These are phyloP conservation scores for Maccullochella peelii DNA, from an alignment of 2,113 vertebrate genomes.

Conservation along the genomic window DNA sequence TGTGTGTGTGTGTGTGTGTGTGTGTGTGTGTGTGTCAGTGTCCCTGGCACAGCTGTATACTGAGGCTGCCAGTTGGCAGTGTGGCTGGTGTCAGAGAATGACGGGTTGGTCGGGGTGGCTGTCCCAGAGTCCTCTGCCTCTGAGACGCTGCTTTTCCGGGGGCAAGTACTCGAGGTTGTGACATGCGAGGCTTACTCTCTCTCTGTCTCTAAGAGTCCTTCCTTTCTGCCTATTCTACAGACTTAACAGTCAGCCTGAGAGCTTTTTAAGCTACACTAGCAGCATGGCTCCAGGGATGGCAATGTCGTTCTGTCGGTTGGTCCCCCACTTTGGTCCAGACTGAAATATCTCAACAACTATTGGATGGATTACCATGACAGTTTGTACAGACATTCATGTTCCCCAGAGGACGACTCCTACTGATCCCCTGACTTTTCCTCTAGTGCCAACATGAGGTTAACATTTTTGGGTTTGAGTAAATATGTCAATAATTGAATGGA, in stretches of 20 bases:
- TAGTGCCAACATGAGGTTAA: neutral
- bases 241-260: neutral
- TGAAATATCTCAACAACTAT: neutral
- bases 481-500: neutral
- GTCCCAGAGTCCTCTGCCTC: slow-evolving; percentile 20
- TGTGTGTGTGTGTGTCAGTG: slow-evolving; percentile 32
- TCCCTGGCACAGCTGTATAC: slow-evolving; percentile 65
- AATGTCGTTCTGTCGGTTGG: too few species aligned
- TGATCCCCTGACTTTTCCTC: neutral
- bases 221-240: neutral
- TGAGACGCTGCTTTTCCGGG: slow-evolving; percentile 31
- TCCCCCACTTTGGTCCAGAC: too few species aligned
- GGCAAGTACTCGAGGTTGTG: slow-evolving; percentile 28
- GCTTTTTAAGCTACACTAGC: neutral
- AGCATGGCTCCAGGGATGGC: neutral
- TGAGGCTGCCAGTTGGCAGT: slow-evolving; percentile 65
- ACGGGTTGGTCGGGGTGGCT: slow-evolving; percentile 17
- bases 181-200: slow-evolving; percentile 12
- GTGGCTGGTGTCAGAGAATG: slow-evolving; percentile 50
- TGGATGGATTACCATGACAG: neutral
- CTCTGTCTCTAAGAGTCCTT: neutral
- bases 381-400: neutral
- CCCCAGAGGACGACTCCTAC: neutral
- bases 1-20: slow-evolving; percentile 25
- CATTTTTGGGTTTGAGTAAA: neutral